Percentiles rank a stretch among this genome's conserved stretches.
phyloP scores from a whole-genome alignment of 2,888 invertebrate species.

The Trachelus iudaicus region DNA sequence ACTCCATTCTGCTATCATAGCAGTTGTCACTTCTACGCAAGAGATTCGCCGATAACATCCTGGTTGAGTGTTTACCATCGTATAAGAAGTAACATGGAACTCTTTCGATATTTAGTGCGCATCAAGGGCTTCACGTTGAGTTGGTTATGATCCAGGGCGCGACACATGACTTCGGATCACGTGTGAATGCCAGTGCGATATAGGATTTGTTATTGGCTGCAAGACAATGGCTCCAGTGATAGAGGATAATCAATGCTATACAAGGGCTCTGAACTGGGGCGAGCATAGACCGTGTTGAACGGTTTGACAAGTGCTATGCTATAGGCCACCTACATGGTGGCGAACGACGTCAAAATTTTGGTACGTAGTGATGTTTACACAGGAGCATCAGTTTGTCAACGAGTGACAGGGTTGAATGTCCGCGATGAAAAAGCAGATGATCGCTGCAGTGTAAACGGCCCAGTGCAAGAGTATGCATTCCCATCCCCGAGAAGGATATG shows the following conservation, averaged over 20 bases:
- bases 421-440: background rate
- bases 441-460: background rate
- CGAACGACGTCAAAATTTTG: background rate
- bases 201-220: slow-evolving; percentile 16
- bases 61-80: background rate
- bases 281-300: background rate
- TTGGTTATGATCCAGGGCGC: slow-evolving; percentile 3
- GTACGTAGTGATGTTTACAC: background rate
- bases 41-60: background rate
- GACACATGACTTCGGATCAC: background rate
- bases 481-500: background rate
- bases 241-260: background rate
- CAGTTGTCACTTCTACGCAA: background rate
- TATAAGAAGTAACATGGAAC: background rate
- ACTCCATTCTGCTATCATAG: background rate
- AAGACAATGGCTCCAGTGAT: slow-evolving; percentile 11
- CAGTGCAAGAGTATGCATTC: background rate
- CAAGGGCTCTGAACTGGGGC: background rate
- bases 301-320: background rate
- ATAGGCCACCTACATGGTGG: background rate
- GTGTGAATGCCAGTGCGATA: background rate
- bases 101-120: background rate
- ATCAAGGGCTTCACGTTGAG: background rate
- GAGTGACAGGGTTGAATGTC: background rate
- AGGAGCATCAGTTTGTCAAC: background rate